These are phyloP conservation scores for Myathropa florea DNA, from an alignment of 2,888 invertebrate species.

Conservation along the genomic window DNA sequence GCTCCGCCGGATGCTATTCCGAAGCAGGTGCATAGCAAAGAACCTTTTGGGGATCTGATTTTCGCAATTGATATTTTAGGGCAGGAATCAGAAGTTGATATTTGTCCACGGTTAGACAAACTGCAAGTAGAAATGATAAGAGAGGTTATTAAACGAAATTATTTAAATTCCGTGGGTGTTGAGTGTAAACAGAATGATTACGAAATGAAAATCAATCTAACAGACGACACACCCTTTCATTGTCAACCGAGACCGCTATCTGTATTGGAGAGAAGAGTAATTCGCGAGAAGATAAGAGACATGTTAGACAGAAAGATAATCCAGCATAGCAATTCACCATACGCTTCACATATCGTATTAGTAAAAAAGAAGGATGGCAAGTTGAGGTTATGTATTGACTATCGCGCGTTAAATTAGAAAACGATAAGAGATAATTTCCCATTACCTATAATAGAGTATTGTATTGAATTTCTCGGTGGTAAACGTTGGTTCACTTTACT, in stretches of 20 bases:
- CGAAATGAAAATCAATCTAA: too few relatives aligned
- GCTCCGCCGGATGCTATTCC: not conserved
- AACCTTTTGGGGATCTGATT: not conserved
- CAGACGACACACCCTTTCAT: not conserved
- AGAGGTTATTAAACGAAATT: not conserved
- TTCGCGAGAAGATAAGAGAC: constrained; percentile 3
- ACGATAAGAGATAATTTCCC: not conserved
- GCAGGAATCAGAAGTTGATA: not conserved
- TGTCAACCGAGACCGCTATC: not conserved
- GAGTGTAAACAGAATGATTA: not conserved
- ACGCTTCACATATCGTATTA: not conserved
- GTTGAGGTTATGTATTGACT: not conserved
- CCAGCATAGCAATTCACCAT: constrained; percentile 1
- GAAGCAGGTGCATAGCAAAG: not conserved
- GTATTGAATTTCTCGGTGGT: not conserved
- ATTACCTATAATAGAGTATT: too few relatives aligned
- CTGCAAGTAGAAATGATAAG: not conserved
- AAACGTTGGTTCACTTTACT: not conserved
- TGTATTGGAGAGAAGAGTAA: not conserved
- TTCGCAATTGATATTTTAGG: not conserved
- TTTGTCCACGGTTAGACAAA: not conserved
- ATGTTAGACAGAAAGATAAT: constrained; percentile 13
- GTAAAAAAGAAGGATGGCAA: not conserved
- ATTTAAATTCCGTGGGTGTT: not conserved
- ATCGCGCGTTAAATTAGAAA: constrained; percentile 7